These are phyloP conservation scores for Drosophila ironensis DNA, from an alignment of 1,140 invertebrate genomes.

Conservation along the genomic window DNA sequence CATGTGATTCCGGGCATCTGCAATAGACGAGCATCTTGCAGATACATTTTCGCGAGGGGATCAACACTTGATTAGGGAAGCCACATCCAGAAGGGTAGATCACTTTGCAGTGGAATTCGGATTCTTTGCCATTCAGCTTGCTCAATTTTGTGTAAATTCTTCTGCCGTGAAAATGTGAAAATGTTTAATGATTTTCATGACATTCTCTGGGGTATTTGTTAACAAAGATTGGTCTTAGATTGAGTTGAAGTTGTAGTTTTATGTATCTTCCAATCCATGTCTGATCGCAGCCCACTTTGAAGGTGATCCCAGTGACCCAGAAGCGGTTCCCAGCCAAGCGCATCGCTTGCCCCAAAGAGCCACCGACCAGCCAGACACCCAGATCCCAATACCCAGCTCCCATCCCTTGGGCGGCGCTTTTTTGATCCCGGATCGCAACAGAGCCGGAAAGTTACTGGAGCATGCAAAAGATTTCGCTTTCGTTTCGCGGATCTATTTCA, in stretches of 20 bases:
- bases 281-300: conserved; percentile 20
- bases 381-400: no score
- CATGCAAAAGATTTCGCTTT: conserved; percentile 33
- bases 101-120: conserved; percentile 1
- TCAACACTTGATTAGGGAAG: neutral
- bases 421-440: conserved; percentile 15
- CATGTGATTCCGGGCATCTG: neutral
- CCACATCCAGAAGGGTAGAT: neutral
- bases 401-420: conserved; percentile 16
- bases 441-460: conserved; percentile 18
- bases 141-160: neutral
- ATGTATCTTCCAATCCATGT: no score
- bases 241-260: no score
- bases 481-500: conserved; percentile 32
- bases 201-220: no score
- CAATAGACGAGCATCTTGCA: neutral
- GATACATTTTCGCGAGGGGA: neutral
- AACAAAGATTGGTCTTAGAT: no score
- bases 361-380: conserved; percentile 12
- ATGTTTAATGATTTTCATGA: neutral
- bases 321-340: conserved; percentile 26
- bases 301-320: conserved; percentile 28
- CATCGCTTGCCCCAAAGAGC: conserved; percentile 15
- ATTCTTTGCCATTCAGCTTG: no score
- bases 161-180: neutral